A percentile compares a stretch with the other conserved stretches of the same genome.
Conservation (phyloP, 2,888 invertebrate genomes). For the Bibio marci region DNA sequence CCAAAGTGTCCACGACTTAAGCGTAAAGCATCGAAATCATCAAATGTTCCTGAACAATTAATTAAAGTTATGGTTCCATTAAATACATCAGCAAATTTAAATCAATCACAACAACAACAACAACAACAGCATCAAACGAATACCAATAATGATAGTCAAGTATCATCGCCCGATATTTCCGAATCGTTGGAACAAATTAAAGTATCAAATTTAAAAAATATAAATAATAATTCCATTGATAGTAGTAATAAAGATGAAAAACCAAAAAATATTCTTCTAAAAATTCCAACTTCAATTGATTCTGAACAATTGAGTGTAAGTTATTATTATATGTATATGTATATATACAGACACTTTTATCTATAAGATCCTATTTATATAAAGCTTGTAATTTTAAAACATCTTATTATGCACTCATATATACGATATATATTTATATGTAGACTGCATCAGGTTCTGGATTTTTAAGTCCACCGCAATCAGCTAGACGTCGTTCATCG, state of each 20-base stretch:
- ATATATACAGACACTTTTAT: conserved; percentile 8
- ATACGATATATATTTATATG: conserved; percentile 14
- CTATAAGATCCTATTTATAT: no score
- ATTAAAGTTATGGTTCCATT: conserved; percentile 30
- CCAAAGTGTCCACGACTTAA: conserved; percentile 28
- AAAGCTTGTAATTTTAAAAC: no score
- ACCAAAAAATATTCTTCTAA: conserved; percentile 27
- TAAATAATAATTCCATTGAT: conserved; percentile 14
- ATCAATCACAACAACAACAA: conserved; percentile 5
- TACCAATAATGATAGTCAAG: conserved; percentile 12
- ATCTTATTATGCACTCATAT: not conserved
- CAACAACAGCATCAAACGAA: conserved; percentile 8
- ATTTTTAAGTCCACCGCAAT: conserved; percentile 51
- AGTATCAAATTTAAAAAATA: conserved; percentile 20
- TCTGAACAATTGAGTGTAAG: conserved; percentile 27
- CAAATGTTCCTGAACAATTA: conserved; percentile 29
- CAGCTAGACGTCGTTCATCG: conserved; percentile 57
- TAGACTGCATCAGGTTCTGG: not conserved
- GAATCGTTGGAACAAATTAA: conserved; percentile 18
- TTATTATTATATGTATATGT: not conserved
- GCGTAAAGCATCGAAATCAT: conserved; percentile 18
- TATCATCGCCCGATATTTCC: conserved; percentile 28
- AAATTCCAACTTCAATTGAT: conserved; percentile 25
- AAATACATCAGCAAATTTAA: conserved; percentile 12
- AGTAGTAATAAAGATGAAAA: conserved; percentile 14